phyloP scores from a whole-genome alignment of 1,140 invertebrate species.

The Temnothorax nylanderi region DNA sequence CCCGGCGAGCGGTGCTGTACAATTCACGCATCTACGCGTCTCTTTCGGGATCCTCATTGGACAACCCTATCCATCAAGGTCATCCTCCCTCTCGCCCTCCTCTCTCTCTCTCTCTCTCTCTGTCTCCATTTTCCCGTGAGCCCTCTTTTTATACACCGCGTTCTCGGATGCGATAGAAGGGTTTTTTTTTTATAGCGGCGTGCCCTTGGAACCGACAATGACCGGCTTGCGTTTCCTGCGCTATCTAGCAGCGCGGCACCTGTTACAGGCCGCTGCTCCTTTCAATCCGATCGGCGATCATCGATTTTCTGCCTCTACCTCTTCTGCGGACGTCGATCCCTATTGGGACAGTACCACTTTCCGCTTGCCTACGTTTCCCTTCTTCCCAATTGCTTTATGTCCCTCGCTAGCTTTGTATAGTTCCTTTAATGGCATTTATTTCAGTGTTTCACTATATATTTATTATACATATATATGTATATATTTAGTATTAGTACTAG shows the following conservation, averaged over 20 bases:
- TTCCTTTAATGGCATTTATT: neutral
- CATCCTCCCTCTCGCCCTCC: constrained; percentile 41
- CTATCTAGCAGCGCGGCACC: constrained; percentile 67
- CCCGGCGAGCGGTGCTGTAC: neutral
- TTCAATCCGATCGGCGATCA: constrained; percentile 65
- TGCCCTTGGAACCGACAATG: constrained; percentile 72
- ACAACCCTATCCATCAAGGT: constrained; percentile 72
- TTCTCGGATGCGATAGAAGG: constrained; percentile 70
- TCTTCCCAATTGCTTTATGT: neutral
- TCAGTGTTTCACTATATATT: neutral
- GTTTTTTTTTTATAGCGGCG: constrained; percentile 74
- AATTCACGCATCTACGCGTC: constrained; percentile 45
- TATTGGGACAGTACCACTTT: neutral
- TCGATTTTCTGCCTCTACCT: constrained; percentile 28
- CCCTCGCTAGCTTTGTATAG: neutral
- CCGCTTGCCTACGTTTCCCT: neutral
- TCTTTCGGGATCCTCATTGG: constrained; percentile 41
- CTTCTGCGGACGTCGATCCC: neutral
- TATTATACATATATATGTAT: neutral
- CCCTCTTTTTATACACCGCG: constrained; percentile 27
- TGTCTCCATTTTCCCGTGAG: neutral
- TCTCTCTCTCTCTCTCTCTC: constrained; percentile 25
- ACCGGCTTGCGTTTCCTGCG: constrained; percentile 69
- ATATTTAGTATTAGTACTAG: neutral
- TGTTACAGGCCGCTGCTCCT: constrained; percentile 74